Conservation (phyloP, 2,888 invertebrate species). For the Xestia c-nigrum region DNA sequence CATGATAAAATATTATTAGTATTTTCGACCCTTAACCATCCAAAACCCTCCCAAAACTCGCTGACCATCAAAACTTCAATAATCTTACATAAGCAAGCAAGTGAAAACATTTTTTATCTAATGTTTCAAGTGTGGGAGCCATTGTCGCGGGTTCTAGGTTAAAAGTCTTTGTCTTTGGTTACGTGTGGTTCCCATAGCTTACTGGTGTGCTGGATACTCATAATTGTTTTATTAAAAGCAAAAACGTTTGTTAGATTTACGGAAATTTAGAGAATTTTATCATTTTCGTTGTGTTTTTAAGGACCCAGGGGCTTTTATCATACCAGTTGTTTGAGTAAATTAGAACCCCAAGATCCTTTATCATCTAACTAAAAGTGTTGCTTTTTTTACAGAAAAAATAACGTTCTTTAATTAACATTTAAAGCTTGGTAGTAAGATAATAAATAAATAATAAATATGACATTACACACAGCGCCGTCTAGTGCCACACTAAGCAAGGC, state of each 20-base stretch:
- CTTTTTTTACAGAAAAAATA: not conserved
- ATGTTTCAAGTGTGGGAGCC: constrained; percentile 85
- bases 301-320: not conserved
- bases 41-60: constrained; percentile 4
- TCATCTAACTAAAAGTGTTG: not conserved
- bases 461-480: too few species aligned
- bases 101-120: constrained; percentile 82
- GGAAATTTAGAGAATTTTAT: constrained; percentile 27
- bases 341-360: not conserved
- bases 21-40: not conserved
- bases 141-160: constrained; percentile 84
- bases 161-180: constrained; percentile 74
- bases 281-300: not conserved
- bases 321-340: not conserved
- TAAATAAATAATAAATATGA: too few species aligned
- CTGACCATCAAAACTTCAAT: constrained; percentile 65
- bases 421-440: not conserved
- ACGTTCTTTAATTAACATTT: not conserved
- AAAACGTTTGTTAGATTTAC: constrained; percentile 36
- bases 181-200: constrained; percentile 77
- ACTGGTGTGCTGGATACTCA: constrained; percentile 66
- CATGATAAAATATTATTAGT: not conserved
- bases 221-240: constrained; percentile 64
- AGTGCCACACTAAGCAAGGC: too few species aligned
- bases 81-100: constrained; percentile 79